Conservation (phyloP, 1,140 invertebrate species). For the Aricia agestis region DNA sequence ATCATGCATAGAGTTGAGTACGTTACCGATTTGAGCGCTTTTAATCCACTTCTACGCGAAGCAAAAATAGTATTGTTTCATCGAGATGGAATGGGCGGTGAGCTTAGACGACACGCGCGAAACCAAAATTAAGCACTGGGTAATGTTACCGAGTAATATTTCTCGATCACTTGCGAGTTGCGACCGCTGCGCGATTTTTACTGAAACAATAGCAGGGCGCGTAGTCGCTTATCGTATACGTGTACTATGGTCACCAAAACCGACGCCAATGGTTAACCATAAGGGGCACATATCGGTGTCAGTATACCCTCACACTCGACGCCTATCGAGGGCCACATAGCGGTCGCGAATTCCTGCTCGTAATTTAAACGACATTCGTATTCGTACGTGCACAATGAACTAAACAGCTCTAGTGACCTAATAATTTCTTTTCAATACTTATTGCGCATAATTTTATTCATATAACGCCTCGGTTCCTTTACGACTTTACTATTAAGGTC, state of each 20-base stretch:
- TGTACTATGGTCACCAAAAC: slow-evolving; percentile 41
- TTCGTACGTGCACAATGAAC: slow-evolving; percentile 54
- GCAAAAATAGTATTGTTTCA: slow-evolving; percentile 41
- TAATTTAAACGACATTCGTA: slow-evolving; percentile 66
- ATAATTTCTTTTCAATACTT: slow-evolving; percentile 55
- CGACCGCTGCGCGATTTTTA: slow-evolving; percentile 59
- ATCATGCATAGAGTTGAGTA: background rate
- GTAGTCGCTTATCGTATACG: slow-evolving; percentile 49
- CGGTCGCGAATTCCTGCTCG: slow-evolving; percentile 72
- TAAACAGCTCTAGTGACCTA: slow-evolving; percentile 63
- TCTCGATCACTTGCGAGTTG: slow-evolving; percentile 37
- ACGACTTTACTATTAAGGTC: background rate
- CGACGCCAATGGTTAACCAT: slow-evolving; percentile 44
- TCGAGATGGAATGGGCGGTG: slow-evolving; percentile 27
- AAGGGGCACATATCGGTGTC: slow-evolving; percentile 63
- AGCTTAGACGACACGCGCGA: background rate
- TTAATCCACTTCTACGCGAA: slow-evolving; percentile 30
- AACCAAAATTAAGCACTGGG: slow-evolving; percentile 11
- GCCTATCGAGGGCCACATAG: slow-evolving; percentile 58
- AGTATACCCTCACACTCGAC: slow-evolving; percentile 43
- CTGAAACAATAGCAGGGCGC: slow-evolving; percentile 58
- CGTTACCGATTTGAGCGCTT: background rate
- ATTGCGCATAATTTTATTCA: slow-evolving; percentile 37
- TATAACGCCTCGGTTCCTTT: background rate
- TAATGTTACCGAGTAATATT: slow-evolving; percentile 13